Evolutionary conservation across 2,888 invertebrate species (phyloP).

Genomic region (Drosophila yooni): DNA sequence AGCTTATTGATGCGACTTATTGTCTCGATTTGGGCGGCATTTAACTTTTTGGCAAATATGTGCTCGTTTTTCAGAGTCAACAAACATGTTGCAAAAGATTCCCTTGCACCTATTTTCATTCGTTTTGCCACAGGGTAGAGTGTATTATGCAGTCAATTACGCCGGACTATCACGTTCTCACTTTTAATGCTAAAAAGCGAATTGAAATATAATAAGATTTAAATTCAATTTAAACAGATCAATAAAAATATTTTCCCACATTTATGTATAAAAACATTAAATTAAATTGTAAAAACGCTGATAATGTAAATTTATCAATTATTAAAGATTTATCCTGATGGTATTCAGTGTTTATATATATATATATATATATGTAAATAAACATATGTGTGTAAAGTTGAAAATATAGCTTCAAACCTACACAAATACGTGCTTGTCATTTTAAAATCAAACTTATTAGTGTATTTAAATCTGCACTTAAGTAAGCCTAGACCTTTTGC

Average conservation of each 20-base stretch:
- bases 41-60: background rate
- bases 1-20: background rate
- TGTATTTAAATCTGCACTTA: background rate
- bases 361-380: too few species aligned
- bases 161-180: background rate
- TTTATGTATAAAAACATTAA: too few species aligned
- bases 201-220: too few species aligned
- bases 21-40: background rate
- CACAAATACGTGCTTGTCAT: background rate
- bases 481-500: conserved; percentile 18
- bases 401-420: background rate
- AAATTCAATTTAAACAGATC: too few species aligned
- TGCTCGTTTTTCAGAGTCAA: background rate
- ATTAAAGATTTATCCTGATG: background rate
- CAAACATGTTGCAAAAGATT: background rate
- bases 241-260: too few species aligned
- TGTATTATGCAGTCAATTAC: background rate
- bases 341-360: background rate
- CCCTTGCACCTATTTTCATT: background rate
- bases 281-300: too few species aligned
- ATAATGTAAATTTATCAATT: too few species aligned
- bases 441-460: background rate
- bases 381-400: background rate
- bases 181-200: too few species aligned
- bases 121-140: fast-evolving